These are phyloP conservation scores for Hyppa rectilinea DNA, from an alignment of 2,888 invertebrate genomes.

Conservation along the genomic window DNA sequence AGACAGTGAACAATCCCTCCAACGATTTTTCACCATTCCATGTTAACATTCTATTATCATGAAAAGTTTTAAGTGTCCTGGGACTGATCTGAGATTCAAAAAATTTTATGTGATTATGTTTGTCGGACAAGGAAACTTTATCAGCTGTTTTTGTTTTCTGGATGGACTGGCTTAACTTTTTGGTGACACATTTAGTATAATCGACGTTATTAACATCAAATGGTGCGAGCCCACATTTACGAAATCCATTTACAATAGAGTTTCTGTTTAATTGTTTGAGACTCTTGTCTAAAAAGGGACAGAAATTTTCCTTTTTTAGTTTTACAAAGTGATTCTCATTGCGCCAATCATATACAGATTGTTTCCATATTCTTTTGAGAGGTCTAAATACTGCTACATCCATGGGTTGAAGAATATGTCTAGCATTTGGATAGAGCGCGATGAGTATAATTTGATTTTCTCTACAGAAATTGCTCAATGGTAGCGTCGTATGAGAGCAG, in stretches of 20 bases:
- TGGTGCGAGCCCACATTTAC: neutral
- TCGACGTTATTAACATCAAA: neutral
- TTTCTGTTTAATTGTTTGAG: conserved; percentile 1
- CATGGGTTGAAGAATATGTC: conserved; percentile 4
- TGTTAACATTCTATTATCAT: no score
- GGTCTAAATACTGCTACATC: conserved; percentile 3
- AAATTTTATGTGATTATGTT: neutral
- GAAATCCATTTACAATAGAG: neutral
- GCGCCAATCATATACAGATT: neutral
- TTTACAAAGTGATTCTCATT: neutral
- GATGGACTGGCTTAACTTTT: neutral
- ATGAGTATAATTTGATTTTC: neutral
- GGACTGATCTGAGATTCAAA: no score
- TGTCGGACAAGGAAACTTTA: neutral
- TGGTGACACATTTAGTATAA: neutral
- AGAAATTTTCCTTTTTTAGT: conserved; percentile 1
- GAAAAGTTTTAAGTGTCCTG: no score
- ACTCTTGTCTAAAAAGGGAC: conserved; percentile 8
- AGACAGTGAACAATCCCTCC: no score
- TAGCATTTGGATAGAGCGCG: neutral
- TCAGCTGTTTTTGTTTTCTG: neutral
- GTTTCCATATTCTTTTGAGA: neutral
- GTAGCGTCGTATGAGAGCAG: neutral
- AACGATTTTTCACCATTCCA: no score
- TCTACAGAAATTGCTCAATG: neutral